Evolutionary conservation across 1,140 invertebrate genomes (phyloP).

Genomic region (Aleiodes sp.): DNA sequence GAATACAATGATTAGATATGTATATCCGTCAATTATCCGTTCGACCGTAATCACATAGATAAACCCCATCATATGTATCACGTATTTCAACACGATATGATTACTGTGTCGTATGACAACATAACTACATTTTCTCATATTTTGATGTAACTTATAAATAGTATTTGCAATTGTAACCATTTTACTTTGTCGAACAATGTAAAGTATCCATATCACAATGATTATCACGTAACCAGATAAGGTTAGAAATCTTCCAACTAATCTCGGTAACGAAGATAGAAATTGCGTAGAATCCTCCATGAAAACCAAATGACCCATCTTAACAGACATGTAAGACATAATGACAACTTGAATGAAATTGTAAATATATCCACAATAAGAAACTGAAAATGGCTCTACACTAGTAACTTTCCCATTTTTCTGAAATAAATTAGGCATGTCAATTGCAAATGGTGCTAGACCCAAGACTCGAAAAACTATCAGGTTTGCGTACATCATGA

Average conservation of each 20-base stretch:
- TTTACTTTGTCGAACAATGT: not conserved
- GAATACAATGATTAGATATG: not conserved
- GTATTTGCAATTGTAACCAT: not conserved
- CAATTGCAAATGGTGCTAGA: not conserved
- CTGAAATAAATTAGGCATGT: not conserved
- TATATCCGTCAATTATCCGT: not conserved
- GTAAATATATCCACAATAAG: not conserved
- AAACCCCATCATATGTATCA: not conserved
- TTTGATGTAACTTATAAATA: no score
- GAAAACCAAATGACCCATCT: not conserved
- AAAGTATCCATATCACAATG: not conserved
- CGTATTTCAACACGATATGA: no score
- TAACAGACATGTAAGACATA: not conserved
- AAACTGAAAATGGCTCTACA: not conserved
- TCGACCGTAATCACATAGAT: not conserved
- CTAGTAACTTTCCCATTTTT: not conserved
- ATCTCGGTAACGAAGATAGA: not conserved
- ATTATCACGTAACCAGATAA: not conserved
- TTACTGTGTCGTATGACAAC: no score
- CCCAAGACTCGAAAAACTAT: not conserved
- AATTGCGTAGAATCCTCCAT: not conserved
- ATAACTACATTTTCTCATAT: no score
- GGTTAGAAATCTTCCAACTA: not conserved
- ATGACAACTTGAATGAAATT: not conserved
- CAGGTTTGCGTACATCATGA: not conserved